phyloP scores from a whole-genome alignment of 2,888 invertebrate species.

The Syrphus vitripennis region DNA sequence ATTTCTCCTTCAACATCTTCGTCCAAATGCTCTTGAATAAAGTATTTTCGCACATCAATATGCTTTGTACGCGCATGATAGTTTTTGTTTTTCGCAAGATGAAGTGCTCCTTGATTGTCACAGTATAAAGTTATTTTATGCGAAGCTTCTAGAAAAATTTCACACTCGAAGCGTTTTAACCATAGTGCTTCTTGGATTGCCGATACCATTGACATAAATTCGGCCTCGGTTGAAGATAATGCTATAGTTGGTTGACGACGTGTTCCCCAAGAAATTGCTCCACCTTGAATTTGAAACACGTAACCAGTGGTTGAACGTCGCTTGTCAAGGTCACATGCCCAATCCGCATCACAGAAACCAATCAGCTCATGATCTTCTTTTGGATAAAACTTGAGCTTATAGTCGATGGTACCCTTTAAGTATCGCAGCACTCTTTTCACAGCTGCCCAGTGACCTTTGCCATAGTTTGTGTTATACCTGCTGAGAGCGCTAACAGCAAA shows the following conservation, averaged over 20 bases:
- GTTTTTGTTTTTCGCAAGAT: slow-evolving; percentile 23
- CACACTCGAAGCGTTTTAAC: background rate
- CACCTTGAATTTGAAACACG: too few species aligned
- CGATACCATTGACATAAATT: too few species aligned
- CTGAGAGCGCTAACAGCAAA: background rate
- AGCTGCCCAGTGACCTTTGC: too few species aligned
- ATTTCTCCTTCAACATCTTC: background rate
- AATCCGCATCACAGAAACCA: slow-evolving; percentile 15
- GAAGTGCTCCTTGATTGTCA: too few species aligned
- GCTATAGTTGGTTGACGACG: too few species aligned
- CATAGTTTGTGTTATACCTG: background rate
- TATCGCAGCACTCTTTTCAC: too few species aligned
- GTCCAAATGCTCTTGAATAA: slow-evolving; percentile 28
- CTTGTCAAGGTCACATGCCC: slow-evolving; percentile 1
- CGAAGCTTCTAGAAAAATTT: background rate
- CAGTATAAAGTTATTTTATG: too few species aligned
- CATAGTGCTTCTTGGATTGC: too few species aligned
- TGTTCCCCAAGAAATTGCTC: too few species aligned
- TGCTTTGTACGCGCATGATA: slow-evolving; percentile 36
- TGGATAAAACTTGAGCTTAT: background rate
- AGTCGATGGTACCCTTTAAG: too few species aligned
- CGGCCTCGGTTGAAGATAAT: background rate
- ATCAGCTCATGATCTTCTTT: background rate
- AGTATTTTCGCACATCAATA: slow-evolving; percentile 32
- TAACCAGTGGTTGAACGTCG: background rate